Conservation (phyloP, 2,113 vertebrate genomes). For the Plecotus auritus region DNA sequence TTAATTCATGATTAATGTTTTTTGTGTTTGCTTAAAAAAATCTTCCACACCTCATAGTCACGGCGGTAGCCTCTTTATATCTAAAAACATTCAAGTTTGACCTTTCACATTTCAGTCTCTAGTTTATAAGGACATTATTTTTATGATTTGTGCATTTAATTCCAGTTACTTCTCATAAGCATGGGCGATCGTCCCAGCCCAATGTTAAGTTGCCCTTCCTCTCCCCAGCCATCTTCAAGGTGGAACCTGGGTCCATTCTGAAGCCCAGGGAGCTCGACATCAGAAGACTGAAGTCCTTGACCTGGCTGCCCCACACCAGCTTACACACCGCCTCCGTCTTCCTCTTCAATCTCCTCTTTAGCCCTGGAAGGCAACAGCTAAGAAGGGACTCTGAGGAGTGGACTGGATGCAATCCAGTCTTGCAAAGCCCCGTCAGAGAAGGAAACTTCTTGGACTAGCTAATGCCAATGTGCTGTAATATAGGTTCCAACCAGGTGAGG, state of each 20-base stretch:
- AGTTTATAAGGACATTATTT: conserved; percentile 15
- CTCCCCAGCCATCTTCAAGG: not conserved
- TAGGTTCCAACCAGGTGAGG: conserved; percentile 31
- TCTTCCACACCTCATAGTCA: not conserved
- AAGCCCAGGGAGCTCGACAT: not conserved
- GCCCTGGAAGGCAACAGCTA: not conserved
- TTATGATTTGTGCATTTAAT: not conserved
- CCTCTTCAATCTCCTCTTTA: not conserved
- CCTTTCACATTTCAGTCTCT: conserved; percentile 23
- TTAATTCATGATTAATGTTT: conserved; percentile 37
- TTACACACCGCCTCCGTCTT: not conserved
- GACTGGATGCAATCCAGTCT: not conserved
- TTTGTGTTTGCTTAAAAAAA: not conserved
- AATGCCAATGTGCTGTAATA: not conserved
- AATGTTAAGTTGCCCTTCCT: not conserved
- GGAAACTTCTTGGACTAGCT: not conserved
- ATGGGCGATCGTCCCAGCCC: not conserved
- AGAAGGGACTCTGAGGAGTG: not conserved
- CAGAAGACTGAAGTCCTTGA: not conserved
- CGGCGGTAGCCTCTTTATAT: not conserved
- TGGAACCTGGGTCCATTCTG: not conserved
- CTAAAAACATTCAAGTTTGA: not conserved
- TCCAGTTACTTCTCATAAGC: not conserved
- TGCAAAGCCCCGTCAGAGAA: not conserved
- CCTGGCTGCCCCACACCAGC: not conserved